Conservation (phyloP, 2,113 vertebrate genomes). For the Maccullochella peelii region DNA sequence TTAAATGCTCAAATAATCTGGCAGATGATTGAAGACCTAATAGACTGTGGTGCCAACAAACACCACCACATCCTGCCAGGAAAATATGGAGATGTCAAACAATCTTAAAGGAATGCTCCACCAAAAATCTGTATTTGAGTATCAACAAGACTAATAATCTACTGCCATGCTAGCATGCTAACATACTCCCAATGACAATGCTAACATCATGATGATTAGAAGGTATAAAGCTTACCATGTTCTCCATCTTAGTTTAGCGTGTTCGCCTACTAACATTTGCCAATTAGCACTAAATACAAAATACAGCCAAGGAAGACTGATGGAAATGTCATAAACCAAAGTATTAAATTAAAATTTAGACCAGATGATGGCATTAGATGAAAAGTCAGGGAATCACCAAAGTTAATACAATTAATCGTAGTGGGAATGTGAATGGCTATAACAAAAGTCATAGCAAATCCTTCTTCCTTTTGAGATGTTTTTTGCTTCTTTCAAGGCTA, state of each 20-base stretch:
- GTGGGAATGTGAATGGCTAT: background rate
- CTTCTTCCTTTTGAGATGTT: background rate
- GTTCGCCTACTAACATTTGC: background rate
- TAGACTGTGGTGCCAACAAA: background rate
- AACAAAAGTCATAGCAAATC: background rate
- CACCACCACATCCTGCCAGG: background rate
- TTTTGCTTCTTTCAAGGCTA: background rate
- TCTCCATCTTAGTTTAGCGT: background rate
- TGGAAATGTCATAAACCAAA: background rate
- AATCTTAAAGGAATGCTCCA: background rate
- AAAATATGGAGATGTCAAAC: background rate
- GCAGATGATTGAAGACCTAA: slow-evolving; percentile 5
- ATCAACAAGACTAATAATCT: background rate
- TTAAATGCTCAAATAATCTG: background rate
- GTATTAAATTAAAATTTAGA: background rate
- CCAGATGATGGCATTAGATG: background rate
- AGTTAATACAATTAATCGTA: background rate
- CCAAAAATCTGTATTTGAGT: background rate
- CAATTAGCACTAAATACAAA: background rate
- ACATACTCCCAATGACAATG: background rate
- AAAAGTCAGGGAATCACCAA: background rate
- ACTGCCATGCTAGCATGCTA: background rate
- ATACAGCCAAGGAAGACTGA: background rate
- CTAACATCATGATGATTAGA: background rate
- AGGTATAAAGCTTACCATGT: background rate